Base-by-base conservation (phyloP, 2,797 vertebrate genomes). In the Borostomias antarcticus region DNA sequence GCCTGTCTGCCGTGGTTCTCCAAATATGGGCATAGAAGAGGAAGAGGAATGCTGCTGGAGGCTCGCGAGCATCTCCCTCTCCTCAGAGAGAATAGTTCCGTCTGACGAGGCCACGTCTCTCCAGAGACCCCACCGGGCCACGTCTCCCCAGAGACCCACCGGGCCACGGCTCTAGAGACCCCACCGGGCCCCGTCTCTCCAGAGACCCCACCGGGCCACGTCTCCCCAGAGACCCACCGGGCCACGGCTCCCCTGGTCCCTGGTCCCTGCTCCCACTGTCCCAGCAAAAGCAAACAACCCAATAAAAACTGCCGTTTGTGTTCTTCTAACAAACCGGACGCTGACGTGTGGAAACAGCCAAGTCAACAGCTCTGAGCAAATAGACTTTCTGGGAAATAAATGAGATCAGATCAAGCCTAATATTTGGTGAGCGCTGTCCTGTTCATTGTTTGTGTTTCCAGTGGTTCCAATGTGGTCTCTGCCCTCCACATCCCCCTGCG, bases 1-100 rank as follows among this genome's bases (percentile, higher is more conserved):
- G 86, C 66, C 74, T 69, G 47, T 86, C 74, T 69, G 47, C 87
- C 74, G 83, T 68, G 80, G 78, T 91, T 92, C 88, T 89, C 92
- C 92, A 92, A 93, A 93, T 94, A 94, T 91, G 92, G 92, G 78
- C 89, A 93, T 89, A 78, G 75, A n/a, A n/a, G n/a, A n/a, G n/a
- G 68, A 13, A 83, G 82, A 88, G 88, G 88, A 91, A 90, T 85
- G 87, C 81, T 85, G 79, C 81, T 77, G 77, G 78, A 78, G 79
- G 81, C 62, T 71, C 66, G 81, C 85, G 86, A 88, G 74, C 85
- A 90, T 92, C 86, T 91, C 87, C 72, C n/a, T 77, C 56, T 67
- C 66, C 80, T 75, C 60, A 57, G 85, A 75, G 79, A 72, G 88
- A 89, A 90, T 79, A 88, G 73, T 77, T 78, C 1, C 28, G 75